Conservation (phyloP, 2,888 invertebrate genomes). For the Hartigia nigra region DNA sequence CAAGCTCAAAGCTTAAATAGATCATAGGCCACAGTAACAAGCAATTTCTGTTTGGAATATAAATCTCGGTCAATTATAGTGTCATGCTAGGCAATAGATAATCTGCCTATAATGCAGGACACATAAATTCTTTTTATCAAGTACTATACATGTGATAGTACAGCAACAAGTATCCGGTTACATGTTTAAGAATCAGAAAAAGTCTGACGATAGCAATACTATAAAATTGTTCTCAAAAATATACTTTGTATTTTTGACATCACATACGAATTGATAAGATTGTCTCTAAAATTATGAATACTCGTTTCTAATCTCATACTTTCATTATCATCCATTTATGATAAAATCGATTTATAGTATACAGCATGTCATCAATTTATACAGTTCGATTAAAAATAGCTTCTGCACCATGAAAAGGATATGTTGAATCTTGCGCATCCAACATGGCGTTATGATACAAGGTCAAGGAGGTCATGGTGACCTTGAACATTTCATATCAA, state of each 20-base stretch:
- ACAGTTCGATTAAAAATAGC: not conserved
- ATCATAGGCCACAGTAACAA: not conserved
- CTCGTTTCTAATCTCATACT: not conserved
- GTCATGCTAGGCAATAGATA: not conserved
- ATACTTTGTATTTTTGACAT: too few species aligned
- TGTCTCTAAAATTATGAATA: not conserved
- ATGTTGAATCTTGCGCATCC: not conserved
- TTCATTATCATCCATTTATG: not conserved
- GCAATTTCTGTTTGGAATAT: not conserved
- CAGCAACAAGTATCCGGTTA: not conserved
- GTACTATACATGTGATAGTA: not conserved
- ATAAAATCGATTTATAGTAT: not conserved
- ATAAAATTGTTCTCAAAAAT: not conserved
- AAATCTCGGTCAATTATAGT: not conserved
- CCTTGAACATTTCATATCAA: not conserved
- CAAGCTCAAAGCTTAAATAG: not conserved
- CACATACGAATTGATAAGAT: not conserved
- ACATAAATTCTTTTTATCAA: not conserved
- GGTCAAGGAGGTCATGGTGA: not conserved
- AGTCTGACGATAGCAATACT: not conserved
- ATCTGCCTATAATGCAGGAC: not conserved
- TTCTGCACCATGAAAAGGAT: not conserved
- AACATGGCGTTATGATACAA: not conserved
- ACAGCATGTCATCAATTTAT: not conserved
- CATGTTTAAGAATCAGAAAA: not conserved